Evolutionary conservation across 2,797 vertebrate genomes (phyloP), one percentile per base, ranked within the genome.

Genomic region (Jordanella pulchra): DNA sequence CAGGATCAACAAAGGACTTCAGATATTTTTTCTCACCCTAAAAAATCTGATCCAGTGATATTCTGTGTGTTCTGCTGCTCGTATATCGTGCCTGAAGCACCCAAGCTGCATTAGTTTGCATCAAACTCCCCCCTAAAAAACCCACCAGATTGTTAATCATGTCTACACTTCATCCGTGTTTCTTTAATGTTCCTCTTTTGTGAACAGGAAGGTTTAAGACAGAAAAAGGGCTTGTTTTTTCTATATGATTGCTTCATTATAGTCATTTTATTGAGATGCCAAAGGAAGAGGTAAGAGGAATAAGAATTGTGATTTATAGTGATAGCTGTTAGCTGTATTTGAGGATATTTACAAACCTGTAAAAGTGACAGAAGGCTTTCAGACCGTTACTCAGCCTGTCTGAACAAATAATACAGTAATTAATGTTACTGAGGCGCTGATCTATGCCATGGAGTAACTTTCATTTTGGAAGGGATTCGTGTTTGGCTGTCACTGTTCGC

Each of bases 1-100:
- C 90, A 78, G 81, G 82, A 76, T 76, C 79, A 93, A 94, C 92
- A 94, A 94, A 91, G 88, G 88, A 91, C 93, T 92, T 92, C 91
- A 92, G 83, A 23, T n/a, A 5, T 44, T 44, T 91, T 88, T 79
- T 84, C 65, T 50, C 78, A 71, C 89, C 71, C n/a, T 42, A 79
- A 90, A n/a, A 87, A 94, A 94, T 84, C 77, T 87, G 92, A 94
- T 92, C 91, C 89, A 5, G 82, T 88, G 87, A 91, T 91, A 74
- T 93, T 92, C 89, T 88, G 85, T 66, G 75, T 86, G 80, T 55
- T 75, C 73, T 76, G 75, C 44, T 67, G 67, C 70, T 4, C 12
- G 79, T 65, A 48, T 50, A 80, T 80, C 53, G 69, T 32, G 60
- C 45, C 74, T 63, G 27, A 73, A 75, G 72, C 56, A 6, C 25